A percentile compares a stretch with the other conserved stretches of the same genome.
Conservation (phyloP, 2,113 vertebrate species). For the Urocolius indicus region DNA sequence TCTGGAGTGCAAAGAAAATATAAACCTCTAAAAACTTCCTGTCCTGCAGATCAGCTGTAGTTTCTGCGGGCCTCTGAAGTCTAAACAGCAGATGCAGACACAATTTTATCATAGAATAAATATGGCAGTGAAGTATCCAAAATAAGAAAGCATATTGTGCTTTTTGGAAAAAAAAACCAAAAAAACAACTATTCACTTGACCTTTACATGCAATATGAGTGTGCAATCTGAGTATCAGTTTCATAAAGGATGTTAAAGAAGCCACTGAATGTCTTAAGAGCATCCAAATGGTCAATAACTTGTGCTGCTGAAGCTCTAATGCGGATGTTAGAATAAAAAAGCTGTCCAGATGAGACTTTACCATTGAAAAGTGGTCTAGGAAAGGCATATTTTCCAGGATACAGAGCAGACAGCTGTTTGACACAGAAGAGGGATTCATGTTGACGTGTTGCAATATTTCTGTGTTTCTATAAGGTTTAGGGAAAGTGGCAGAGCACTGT, state of each 20-base stretch:
- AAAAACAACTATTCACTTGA: too few species aligned
- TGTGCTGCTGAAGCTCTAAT: background rate
- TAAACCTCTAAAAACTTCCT: background rate
- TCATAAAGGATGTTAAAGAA: background rate
- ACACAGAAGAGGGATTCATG: background rate
- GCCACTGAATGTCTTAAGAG: background rate
- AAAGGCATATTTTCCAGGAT: background rate
- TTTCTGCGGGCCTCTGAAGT: background rate
- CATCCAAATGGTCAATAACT: background rate
- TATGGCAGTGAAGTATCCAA: accelerated
- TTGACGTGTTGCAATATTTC: too few species aligned
- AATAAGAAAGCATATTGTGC: background rate
- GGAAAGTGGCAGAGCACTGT: background rate
- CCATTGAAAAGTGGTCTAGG: background rate
- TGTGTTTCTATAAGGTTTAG: background rate
- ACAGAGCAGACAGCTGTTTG: background rate
- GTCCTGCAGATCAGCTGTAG: background rate
- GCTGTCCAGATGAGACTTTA: background rate
- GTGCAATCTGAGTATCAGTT: background rate
- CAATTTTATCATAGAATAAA: background rate
- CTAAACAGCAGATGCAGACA: background rate
- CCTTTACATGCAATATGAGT: background rate
- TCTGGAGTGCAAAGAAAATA: background rate
- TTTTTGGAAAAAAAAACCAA: background rate
- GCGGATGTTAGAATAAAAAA: background rate